Evolutionary conservation across 2,797 vertebrate genomes (phyloP).

Genomic region (Sibirionetta formosa): DNA sequence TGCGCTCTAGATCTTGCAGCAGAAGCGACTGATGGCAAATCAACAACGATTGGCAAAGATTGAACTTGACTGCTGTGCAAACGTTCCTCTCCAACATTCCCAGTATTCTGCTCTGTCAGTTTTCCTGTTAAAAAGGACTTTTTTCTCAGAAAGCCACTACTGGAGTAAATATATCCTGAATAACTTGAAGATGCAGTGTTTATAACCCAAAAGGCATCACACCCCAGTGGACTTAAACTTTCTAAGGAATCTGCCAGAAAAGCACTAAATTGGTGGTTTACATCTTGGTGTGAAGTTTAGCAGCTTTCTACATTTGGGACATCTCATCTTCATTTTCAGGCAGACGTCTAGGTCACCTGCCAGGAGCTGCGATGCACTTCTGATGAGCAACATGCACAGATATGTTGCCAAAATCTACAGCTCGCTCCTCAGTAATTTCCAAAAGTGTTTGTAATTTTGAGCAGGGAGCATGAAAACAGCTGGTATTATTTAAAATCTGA

Average conservation of each 20-base stretch:
- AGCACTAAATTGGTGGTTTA: not conserved
- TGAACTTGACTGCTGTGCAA: not conserved
- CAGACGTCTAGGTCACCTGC: constrained; percentile 36
- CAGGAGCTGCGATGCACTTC: constrained; percentile 25
- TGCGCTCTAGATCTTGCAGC: not conserved
- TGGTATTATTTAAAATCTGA: constrained; percentile 35
- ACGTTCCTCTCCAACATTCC: not conserved
- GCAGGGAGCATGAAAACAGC: constrained; percentile 15
- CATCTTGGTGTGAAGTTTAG: constrained; percentile 41
- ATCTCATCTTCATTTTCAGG: constrained; percentile 50
- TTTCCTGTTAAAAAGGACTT: constrained; percentile 26
- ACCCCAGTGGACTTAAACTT: constrained; percentile 4
- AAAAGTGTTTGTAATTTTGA: constrained; percentile 29
- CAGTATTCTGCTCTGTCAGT: constrained; percentile 22
- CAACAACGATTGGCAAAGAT: not conserved
- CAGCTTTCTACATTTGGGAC: constrained; percentile 13
- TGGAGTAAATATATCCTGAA: constrained; percentile 63
- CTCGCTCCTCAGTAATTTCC: constrained; percentile 31
- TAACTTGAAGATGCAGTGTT: constrained; percentile 44
- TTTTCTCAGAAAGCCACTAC: constrained; percentile 5
- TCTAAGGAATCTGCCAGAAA: constrained; percentile 28
- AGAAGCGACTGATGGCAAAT: constrained; percentile 11
- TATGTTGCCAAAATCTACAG: not conserved
- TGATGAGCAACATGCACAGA: constrained; percentile 11
- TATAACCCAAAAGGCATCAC: constrained; percentile 28